Conservation (phyloP, 2,888 invertebrate species). For the Aphidoletes aphidimyza region DNA sequence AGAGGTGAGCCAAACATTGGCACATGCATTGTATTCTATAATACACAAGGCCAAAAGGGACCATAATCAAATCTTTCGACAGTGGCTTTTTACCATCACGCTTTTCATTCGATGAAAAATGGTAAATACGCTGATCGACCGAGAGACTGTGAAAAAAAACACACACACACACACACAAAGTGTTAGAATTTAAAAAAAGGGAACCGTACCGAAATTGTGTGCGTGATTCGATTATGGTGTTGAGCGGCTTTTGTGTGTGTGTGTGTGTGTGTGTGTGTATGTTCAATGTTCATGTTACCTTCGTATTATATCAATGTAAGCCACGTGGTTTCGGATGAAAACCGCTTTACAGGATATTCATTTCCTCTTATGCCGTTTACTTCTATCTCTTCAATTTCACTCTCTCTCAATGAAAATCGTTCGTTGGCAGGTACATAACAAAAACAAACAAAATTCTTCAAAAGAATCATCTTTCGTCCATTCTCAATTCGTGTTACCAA, state of each 20-base stretch:
- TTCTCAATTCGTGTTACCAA: too few species aligned
- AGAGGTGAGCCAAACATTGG: too few species aligned
- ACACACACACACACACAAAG: not conserved
- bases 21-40: not conserved
- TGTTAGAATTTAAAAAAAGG: not conserved
- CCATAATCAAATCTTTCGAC: slow-evolving; percentile 52
- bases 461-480: not conserved
- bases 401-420: not conserved
- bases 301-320: slow-evolving; percentile 5
- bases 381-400: not conserved
- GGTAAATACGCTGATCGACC: not conserved
- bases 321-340: slow-evolving; percentile 17
- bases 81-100: slow-evolving; percentile 40
- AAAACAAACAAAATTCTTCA: slow-evolving; percentile 7
- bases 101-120: slow-evolving; percentile 31
- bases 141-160: too few species aligned
- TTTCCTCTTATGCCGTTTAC: not conserved
- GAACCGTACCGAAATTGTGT: not conserved
- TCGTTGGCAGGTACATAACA: not conserved
- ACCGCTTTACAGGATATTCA: slow-evolving; percentile 15
- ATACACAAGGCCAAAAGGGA: not conserved
- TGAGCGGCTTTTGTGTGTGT: not conserved
- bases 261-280: too few species aligned
- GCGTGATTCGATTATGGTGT: slow-evolving; percentile 23
- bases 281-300: too few species aligned